Conservation (phyloP, 2,797 vertebrate species). For the Phaenicophaeus curvirostris region DNA sequence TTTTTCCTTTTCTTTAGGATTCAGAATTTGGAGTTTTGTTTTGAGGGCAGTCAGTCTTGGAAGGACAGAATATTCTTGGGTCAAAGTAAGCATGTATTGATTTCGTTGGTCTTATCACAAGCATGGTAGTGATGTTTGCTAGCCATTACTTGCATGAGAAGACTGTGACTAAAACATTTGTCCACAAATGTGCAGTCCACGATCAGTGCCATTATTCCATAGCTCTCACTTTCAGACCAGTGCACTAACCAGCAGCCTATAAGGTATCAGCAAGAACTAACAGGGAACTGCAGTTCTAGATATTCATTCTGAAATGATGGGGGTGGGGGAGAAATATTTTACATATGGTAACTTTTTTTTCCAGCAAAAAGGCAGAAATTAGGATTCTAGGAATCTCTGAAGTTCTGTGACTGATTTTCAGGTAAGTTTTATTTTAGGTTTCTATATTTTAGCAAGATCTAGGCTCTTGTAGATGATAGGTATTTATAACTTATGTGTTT, state of each 20-base stretch:
- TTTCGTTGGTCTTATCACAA: not conserved
- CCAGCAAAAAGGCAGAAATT: not conserved
- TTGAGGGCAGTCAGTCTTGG: not conserved
- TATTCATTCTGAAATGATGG: not conserved
- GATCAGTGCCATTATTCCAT: not conserved
- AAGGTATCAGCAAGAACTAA: not conserved
- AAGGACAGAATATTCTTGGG: not conserved
- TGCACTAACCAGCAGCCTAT: not conserved
- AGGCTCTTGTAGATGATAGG: not conserved
- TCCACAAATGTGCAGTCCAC: not conserved
- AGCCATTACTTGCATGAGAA: not conserved
- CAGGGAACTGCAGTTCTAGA: not conserved
- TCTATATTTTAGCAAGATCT: not conserved
- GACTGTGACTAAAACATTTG: not conserved
- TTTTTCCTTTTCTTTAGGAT: not conserved
- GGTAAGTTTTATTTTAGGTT: not conserved
- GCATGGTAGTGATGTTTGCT: not conserved
- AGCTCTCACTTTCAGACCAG: not conserved
- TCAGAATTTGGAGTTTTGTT: not conserved
- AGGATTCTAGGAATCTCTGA: not conserved
- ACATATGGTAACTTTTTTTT: rapidly evolving
- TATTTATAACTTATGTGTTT: not conserved
- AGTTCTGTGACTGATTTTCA: not conserved
- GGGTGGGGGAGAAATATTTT: rapidly evolving
- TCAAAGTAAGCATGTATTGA: not conserved